A percentile compares a stretch with the other conserved stretches of the same genome.
Conservation (phyloP, 2,888 invertebrate genomes). For the Euphydryas editha region DNA sequence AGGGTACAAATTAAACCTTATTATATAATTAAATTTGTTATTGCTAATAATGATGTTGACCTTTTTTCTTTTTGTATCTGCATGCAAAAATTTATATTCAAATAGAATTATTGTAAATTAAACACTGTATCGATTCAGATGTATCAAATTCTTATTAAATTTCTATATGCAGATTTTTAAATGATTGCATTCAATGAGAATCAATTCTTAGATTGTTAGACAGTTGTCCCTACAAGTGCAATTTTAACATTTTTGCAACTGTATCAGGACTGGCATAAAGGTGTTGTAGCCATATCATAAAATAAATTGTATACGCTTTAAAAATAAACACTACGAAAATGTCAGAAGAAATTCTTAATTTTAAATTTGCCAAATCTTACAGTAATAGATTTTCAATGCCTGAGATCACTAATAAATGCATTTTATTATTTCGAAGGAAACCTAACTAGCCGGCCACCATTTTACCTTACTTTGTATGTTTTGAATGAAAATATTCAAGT, state of each 20-base stretch:
- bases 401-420: slow-evolving; percentile 82
- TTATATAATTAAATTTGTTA: slow-evolving; percentile 23
- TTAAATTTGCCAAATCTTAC: slow-evolving; percentile 50
- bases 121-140: slow-evolving; percentile 12
- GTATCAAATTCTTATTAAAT: slow-evolving; percentile 9
- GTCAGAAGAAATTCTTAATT: slow-evolving; percentile 44
- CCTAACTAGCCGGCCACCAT: slow-evolving; percentile 43
- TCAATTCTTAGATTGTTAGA: slow-evolving; percentile 11
- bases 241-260: neutral
- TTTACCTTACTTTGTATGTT: slow-evolving; percentile 18
- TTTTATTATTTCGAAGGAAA: slow-evolving; percentile 48
- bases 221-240: slow-evolving; percentile 32
- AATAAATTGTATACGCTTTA: slow-evolving; percentile 23
- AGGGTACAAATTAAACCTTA: slow-evolving; percentile 33
- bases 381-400: slow-evolving; percentile 54
- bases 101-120: slow-evolving; percentile 21
- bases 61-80: slow-evolving; percentile 23
- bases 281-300: slow-evolving; percentile 29
- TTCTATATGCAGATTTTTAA: slow-evolving; percentile 3
- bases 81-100: slow-evolving; percentile 31
- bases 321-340: slow-evolving; percentile 42
- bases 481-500: slow-evolving; percentile 6
- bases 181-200: neutral
- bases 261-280: neutral
- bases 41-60: slow-evolving; percentile 6